Base-by-base conservation (phyloP, 1,140 invertebrate genomes). In the Ceratina japonica region DNA sequence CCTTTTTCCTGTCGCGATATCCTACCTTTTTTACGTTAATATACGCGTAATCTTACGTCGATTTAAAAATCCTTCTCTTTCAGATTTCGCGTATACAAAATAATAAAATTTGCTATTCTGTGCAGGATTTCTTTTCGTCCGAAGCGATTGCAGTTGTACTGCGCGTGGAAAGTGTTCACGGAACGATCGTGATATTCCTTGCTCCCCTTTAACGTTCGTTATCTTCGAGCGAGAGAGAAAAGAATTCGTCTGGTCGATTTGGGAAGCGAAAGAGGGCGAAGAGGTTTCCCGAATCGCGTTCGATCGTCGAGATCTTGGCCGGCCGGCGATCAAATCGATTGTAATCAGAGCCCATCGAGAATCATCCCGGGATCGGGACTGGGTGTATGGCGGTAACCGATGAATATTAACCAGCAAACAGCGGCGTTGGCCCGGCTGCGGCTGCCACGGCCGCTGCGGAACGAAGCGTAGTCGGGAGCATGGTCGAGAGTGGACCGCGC, bases 331-430 rank as follows among this genome's bases (percentile, higher is more conserved):
- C 86, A 86, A 92, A 90, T 91, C 84, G 89, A 89, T 86, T 88
- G 86, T 89, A 88, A 90, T 87, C 87, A 89, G 83, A 76, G 79
- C 80, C 79, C 82, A 80, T 87, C 86, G 88, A 88, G 91, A 91
- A 90, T 91, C 87, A 88, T 89, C 86, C 82, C 75, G 81, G 84
- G 89, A 89, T 85, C 37, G 78, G 37, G 37, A 72, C 62, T 81
- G 78, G 79, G 72, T 82, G 78, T 74, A 83, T 74, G 78, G 75
- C 77, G 79, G 81, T 80, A 87, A 87, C 83, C 89, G 89, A 92
- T 92, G 91, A 92, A 92, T 92, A 92, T 92, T 92, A 92, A 92
- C 91, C 87, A 92, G 91, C 90, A 92, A 92, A 92, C 88, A 79
- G 82, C 80, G 75, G 37, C 37, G 37, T 44, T 44, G 37, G 37